Percentiles rank a stretch among this genome's conserved stretches.
These are phyloP conservation scores for Hydrotaea diabolus DNA, from an alignment of 2,888 invertebrate genomes.

Conservation along the genomic window DNA sequence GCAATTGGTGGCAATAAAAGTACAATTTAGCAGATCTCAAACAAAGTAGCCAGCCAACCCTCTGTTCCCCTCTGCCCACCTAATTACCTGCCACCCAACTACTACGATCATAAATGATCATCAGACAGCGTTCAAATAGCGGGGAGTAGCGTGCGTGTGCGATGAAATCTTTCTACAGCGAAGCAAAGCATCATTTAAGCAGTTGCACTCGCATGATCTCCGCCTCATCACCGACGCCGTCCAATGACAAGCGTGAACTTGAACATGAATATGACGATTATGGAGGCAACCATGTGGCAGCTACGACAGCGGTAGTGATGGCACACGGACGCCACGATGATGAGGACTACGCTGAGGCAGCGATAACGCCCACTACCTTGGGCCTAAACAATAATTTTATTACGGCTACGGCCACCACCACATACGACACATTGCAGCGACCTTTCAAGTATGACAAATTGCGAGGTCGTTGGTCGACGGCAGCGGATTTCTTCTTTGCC, in stretches of 20 bases:
- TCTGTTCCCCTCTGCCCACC: not conserved
- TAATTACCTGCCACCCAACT: too few relatives aligned
- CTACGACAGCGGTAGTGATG: constrained; percentile 1
- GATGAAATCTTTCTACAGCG: constrained; percentile 76
- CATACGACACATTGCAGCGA: constrained; percentile 78
- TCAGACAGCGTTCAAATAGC: not conserved
- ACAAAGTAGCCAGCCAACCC: not conserved
- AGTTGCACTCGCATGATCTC: constrained; percentile 68
- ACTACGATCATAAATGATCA: constrained; percentile 49
- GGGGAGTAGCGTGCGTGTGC: not conserved
- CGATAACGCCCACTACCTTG: constrained; percentile 36
- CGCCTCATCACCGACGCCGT: constrained; percentile 59
- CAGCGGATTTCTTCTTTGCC: constrained; percentile 89
- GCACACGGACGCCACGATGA: not conserved
- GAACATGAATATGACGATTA: constrained; percentile 45
- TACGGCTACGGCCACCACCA: constrained; percentile 58
- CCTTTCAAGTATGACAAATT: constrained; percentile 78
- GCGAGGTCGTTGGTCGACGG: constrained; percentile 87
- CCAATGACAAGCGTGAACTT: constrained; percentile 56
- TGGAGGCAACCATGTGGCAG: not conserved
- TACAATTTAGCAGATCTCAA: constrained; percentile 5
- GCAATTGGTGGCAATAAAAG: constrained; percentile 30
- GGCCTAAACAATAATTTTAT: constrained; percentile 64
- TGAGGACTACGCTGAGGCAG: not conserved
- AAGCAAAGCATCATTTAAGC: constrained; percentile 75